Conservation (phyloP, 2,797 vertebrate species). For the Acipenser ruthenus region DNA sequence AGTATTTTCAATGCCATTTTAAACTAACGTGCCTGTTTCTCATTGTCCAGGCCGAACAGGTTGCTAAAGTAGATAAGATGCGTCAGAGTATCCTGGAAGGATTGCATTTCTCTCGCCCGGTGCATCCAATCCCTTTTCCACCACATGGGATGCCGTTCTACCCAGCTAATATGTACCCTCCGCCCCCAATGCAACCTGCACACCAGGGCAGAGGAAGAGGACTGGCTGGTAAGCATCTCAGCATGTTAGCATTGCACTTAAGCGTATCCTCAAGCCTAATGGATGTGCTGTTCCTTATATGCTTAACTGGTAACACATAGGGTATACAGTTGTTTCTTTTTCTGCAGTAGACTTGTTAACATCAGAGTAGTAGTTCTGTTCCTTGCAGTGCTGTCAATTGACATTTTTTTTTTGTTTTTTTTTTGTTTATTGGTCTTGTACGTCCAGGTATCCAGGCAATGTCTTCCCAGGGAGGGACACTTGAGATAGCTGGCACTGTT, state of each 20-base stretch:
- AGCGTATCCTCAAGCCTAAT: no score
- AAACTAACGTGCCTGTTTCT: neutral
- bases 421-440: no score
- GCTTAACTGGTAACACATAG: no score
- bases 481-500: conserved; percentile 92
- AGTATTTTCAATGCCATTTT: no score
- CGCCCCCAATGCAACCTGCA: conserved; percentile 72
- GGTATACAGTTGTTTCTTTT: no score
- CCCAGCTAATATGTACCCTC: conserved; percentile 72
- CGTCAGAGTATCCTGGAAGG: conserved; percentile 91
- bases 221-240: conserved; percentile 68
- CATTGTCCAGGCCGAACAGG: conserved; percentile 70
- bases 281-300: no score
- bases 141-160: conserved; percentile 87
- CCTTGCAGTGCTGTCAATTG: no score
- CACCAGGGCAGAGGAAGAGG: conserved; percentile 72
- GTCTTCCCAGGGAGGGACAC: conserved; percentile 85
- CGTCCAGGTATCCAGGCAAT: conserved; percentile 71
- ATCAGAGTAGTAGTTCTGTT: no score
- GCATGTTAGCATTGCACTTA: no score
- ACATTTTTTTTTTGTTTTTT: no score
- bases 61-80: conserved; percentile 90
- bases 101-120: conserved; percentile 79
- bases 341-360: no score
- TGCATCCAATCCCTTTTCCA: conserved; percentile 73